Evolutionary conservation across 92 coral and sea anemone species (phyloP), one percentile per base, ranked within the genome.

Genomic region (Phenganax marumi): DNA sequence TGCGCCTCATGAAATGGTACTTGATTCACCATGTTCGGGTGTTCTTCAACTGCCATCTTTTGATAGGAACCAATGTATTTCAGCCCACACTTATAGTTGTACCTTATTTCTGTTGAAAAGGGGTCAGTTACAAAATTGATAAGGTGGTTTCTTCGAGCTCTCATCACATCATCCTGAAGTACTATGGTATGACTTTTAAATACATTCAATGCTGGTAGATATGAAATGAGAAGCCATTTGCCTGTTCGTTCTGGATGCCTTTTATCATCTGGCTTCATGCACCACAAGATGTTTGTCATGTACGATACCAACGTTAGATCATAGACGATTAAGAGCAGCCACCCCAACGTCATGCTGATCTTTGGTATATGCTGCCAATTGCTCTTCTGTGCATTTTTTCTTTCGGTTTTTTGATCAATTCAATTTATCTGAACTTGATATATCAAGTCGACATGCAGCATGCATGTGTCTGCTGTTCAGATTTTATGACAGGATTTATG

Each of bases 1-100:
- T 75, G 80, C 26, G 80, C 80, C 63, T 75, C 80, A 17, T 11
- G 76, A 71, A 71, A 71, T 71, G 54, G 4, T 13, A 75, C 77
- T 24, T 75, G 0, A 7, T 52, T 51, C 39, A 75, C 0, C 18
- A 75, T 12, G 22, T 23, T 12, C 8, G 63, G 63, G 8, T 75
- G 80, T 51, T 75, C 63, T 14, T 75, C 80, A 75, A 75, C 64
- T 12, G 80, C 7, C 26, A 75, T 75, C 64, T 75, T 75, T 52
- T 50, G 64, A 75, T 75, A 75, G 3, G 54, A 17, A 26, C 54
- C 76, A 71, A 71, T 13, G 8, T 71, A 71, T 22, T 71, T 71
- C 1, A 71, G 54, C 54, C 55, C 39, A 48, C 76, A 71, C 54
- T 71, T 71, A 71, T 71, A 53, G 53, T 71, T 54, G 76, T 71